A percentile compares a stretch with the other conserved stretches of the same genome.
Conservation (phyloP, 2,797 vertebrate species). For the Sylvilagus floridanus region DNA sequence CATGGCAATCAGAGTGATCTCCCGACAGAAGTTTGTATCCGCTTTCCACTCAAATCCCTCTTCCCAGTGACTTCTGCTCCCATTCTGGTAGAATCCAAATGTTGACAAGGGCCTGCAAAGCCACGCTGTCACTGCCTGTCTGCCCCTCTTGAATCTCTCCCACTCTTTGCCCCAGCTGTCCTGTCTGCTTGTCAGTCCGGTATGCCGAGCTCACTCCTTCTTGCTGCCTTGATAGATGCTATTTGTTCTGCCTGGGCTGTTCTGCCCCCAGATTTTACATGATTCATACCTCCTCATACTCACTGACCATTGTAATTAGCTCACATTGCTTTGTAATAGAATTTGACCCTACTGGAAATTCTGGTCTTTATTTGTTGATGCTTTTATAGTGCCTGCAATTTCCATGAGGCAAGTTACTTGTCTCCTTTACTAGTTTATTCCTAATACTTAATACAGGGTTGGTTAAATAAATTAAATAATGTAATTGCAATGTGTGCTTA, state of each 20-base stretch:
- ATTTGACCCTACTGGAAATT: slow-evolving; percentile 22
- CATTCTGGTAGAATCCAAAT: neutral
- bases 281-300: neutral
- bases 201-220: neutral
- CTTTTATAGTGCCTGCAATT: neutral
- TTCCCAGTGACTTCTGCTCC: neutral
- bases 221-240: neutral
- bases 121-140: rapidly evolving
- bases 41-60: neutral
- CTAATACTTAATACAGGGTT: neutral
- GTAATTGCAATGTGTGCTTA: slow-evolving; percentile 42
- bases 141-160: neutral
- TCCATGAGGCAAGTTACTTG: neutral
- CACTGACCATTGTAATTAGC: neutral
- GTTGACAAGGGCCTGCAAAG: neutral
- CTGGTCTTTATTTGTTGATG: neutral
- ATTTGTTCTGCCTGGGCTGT: neutral
- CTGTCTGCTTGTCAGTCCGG: neutral
- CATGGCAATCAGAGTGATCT: neutral
- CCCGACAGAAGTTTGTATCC: neutral
- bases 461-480: slow-evolving; percentile 10
- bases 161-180: neutral
- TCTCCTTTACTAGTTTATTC: slow-evolving; percentile 17
- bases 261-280: neutral
- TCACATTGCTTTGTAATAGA: neutral